Evolutionary conservation across 2,888 invertebrate species (phyloP), one percentile per base, ranked within the genome.

Genomic region (Tanaodytes sp.): DNA sequence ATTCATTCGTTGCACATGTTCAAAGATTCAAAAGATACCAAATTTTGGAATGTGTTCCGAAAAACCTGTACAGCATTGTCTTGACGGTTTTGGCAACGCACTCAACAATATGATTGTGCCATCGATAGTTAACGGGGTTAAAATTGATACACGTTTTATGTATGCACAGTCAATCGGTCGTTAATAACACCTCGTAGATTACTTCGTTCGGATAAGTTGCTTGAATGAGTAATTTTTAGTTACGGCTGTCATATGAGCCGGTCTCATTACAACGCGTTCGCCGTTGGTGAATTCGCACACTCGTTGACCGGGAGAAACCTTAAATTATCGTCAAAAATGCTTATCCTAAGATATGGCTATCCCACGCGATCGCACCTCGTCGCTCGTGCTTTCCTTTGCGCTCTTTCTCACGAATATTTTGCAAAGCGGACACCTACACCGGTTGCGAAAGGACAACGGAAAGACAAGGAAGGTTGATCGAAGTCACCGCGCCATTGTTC

Each of bases 321-420:
- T 52, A 36, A 43, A 45, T 61, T 52, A 52, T 39, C 1, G 30
- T 30, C n/a, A n/a, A 45, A 37, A 52, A 45, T 23, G 42, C 49
- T 30, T 45, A 36, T 43, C 11, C 19, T 45, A 43, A 61, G 40
- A 30, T 45, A 62, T 42, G 62, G 39, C 62, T 46, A 52, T 19
- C 43, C 52, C 45, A 16, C n/a, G 40, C 55, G 49, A 42, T 33
- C 46, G 45, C 42, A 55, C 62, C 20, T 18, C 20, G 14, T 23
- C 16, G 57, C 46, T 52, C 45, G 39, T 45, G 52, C 51, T 64
- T 63, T 51, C 51, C 31, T 57, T 64, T 20, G 36, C 11, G 31
- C 57, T 51, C 51, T 65, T 65, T 65, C 65, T 65, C 65, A 65
- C 65, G 65, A 65, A 65, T 65, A 65, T 65, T 65, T 65, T 58